Base-by-base conservation (phyloP, 1,140 invertebrate species). In the Eueides isabella region DNA sequence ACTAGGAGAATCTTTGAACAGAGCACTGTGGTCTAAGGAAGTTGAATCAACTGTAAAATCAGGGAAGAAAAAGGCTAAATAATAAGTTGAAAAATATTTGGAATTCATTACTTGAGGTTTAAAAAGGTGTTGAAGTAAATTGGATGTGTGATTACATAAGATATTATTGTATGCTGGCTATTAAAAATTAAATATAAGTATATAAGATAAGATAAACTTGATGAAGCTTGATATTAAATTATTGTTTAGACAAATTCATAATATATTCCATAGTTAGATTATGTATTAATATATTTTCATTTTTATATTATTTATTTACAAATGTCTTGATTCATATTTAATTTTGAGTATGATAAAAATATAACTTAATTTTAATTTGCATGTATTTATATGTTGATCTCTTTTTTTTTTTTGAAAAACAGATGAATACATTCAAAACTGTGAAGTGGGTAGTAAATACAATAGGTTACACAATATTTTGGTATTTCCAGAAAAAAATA, bases 1-100 rank as follows among this genome's bases (percentile, higher is more conserved):
- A 68, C 77, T 95, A 30, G 97, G 97, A 41, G 96, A 97, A 86
- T 93, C 91, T 67, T 76, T 97, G 55, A 96, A 98, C 88, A 94
- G 93, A 71, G 88, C 95, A 75, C 87, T 97, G 71, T 97, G 97
- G 97, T 94, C 95, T 89, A 96, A 96, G 86, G 94, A 96, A 92
- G 88, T 95, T 31, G 94, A 94, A 82, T 85, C 89, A 81, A 93
- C 82, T 80, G 93, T 91, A 75, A 94, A 90, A 71, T 90, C 87
- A 31, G 90, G 86, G 48, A 93, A 91, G 84, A 94, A 93, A 82
- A 94, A 92, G 75, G 87, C 90, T 62, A 86, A 94, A 84, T 94
- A 92, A 92, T 78, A 23, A 30, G 61, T 30, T 7, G 6, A 30
- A 63, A 30, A 30, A 63, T 63, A 31, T 7, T 30, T 63, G 11